Conservation (phyloP, 2,113 vertebrate species). For the Sorex araneus region DNA sequence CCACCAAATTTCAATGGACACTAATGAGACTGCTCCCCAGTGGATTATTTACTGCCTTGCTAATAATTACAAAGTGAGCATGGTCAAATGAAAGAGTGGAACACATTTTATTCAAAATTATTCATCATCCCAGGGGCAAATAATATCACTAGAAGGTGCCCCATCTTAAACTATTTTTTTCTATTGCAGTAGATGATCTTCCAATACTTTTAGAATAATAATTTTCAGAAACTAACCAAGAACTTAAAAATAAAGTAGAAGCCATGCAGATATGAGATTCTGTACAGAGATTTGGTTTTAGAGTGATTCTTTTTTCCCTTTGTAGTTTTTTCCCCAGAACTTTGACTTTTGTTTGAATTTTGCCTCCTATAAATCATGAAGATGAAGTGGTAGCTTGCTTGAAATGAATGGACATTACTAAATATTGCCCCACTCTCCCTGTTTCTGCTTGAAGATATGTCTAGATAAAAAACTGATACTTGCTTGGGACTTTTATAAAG, state of each 20-base stretch:
- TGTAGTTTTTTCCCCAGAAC: background rate
- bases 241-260: constrained; percentile 49
- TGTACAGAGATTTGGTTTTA: constrained; percentile 39
- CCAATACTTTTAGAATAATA: constrained; percentile 45
- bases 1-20: constrained; percentile 82
- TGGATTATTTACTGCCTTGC: constrained; percentile 75
- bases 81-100: constrained; percentile 68
- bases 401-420: background rate
- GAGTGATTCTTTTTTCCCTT: constrained; percentile 18
- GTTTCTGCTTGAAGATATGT: constrained; percentile 36
- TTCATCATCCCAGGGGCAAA: constrained; percentile 65
- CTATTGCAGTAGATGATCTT: constrained; percentile 33
- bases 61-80: constrained; percentile 80
- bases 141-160: constrained; percentile 20
- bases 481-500: background rate
- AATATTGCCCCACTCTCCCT: background rate
- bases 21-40: constrained; percentile 82
- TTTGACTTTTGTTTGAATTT: constrained; percentile 20
- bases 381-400: background rate
- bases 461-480: background rate
- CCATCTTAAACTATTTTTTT: constrained; percentile 56
- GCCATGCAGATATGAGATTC: background rate
- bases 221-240: background rate
- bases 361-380: background rate
- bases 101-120: constrained; percentile 73